Evolutionary conservation across 2,113 vertebrate genomes (phyloP).

Genomic region (Psilopogon haemacephalus): DNA sequence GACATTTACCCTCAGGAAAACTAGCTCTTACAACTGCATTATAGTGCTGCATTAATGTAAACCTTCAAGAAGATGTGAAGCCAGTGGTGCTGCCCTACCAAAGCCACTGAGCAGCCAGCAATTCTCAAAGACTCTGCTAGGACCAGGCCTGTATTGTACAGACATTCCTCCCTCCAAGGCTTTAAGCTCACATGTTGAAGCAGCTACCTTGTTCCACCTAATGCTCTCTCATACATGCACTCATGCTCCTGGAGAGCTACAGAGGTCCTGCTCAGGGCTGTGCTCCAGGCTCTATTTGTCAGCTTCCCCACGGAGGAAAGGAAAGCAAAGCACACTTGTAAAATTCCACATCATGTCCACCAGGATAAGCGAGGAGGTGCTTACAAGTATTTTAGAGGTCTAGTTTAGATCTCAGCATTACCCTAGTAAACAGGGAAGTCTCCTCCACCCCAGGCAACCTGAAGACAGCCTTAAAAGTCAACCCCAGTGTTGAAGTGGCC

Average conservation of each 20-base stretch:
- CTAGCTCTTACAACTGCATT: background rate
- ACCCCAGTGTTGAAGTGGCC: background rate
- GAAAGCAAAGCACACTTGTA: background rate
- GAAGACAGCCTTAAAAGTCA: background rate
- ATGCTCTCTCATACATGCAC: no score
- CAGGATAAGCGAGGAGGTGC: background rate
- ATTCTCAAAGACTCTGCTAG: background rate
- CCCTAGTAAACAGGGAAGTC: background rate
- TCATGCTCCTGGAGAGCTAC: background rate
- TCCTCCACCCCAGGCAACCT: background rate
- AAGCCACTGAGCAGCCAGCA: accelerated
- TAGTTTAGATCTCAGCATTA: background rate
- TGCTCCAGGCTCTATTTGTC: background rate
- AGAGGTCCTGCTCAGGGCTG: background rate
- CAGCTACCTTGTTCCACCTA: no score
- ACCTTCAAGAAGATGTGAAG: background rate
- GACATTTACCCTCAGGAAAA: accelerated
- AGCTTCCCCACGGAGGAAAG: background rate
- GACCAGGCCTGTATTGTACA: background rate
- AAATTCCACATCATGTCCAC: background rate
- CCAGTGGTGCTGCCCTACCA: background rate
- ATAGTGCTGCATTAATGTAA: background rate
- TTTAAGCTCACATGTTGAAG: no score
- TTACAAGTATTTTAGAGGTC: background rate
- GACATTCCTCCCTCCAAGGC: background rate